Base-by-base conservation (phyloP, 2,113 vertebrate species). In the Mustela nigripes region DNA sequence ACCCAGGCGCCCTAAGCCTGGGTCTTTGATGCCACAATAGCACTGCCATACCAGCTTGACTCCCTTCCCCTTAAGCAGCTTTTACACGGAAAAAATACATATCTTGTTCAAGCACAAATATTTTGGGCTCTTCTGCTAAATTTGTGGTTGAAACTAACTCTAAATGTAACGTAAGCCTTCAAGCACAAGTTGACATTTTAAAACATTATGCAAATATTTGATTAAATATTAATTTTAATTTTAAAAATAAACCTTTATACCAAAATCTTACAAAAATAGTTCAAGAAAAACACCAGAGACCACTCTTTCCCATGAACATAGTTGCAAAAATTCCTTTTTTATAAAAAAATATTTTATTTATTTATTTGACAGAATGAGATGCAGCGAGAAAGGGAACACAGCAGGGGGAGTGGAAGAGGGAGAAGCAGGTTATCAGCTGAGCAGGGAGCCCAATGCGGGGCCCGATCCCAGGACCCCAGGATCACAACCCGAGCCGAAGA, bases 211-310 rank as follows among this genome's bases (percentile, higher is more conserved):
- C 33, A 31, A 33, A 33, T 71, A 1, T 89, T 89, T 89, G 10
- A 88, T 69, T 58, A 65, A 71, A 81, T 39, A 39, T 63, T 80
- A n/a, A 94, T 8, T 92, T 84, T 58, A 63, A 92, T 65, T 79
- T 50, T 9, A 53, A 93, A 91, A 94, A 67, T 42, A 92, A 80
- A 36, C 0, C 28, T 74, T 80, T 60, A n/a, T 84, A 33, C 16
- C 19, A 74, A 96, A 84, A 58, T 65, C 39, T 89, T 42, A 82
- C 69, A 71, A 87, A 94, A 97, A 42, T 5, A n/a, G 2, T 24
- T 67, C 16, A 84, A 89, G 26, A 36, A 96, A 89, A 62, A 74
- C 31, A 56, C 53, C 28, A 76, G 4, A 91, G 60, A 48, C 42
- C 24, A 81, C 58, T 45, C 28, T 83, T 26, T 12, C 12, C 83